Evolutionary conservation across 1,140 invertebrate species (phyloP).

Genomic region (Lordiphosa collinella): DNA sequence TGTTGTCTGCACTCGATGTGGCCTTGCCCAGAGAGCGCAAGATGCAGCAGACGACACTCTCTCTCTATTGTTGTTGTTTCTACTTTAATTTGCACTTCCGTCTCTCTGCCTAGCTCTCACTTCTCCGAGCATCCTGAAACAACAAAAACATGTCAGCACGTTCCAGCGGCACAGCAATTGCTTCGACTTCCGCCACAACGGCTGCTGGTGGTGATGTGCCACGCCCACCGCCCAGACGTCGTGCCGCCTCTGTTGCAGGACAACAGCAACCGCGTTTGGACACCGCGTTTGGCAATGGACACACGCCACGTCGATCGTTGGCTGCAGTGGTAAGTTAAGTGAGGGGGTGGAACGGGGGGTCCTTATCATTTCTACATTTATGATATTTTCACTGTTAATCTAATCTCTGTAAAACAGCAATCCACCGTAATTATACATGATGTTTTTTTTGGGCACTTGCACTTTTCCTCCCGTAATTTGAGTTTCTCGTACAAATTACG

Average conservation of each 20-base stretch:
- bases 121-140: background rate
- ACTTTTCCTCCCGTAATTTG: too few species aligned
- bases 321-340: slow-evolving; percentile 61
- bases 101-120: slow-evolving; percentile 16
- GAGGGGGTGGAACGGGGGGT: background rate
- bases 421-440: background rate
- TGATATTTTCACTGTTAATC: slow-evolving; percentile 44
- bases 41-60: slow-evolving; percentile 31
- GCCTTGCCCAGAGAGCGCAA: slow-evolving; percentile 31
- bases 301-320: slow-evolving; percentile 68
- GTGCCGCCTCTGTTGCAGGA: slow-evolving; percentile 69
- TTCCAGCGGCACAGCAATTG: slow-evolving; percentile 38
- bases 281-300: slow-evolving; percentile 60
- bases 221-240: slow-evolving; percentile 64
- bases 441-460: too few species aligned
- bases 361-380: slow-evolving; percentile 34
- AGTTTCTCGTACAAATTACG: too few species aligned
- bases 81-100: slow-evolving; percentile 64
- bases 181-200: slow-evolving; percentile 33
- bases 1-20: slow-evolving; percentile 23
- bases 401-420: slow-evolving; percentile 43
- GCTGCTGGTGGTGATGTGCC: slow-evolving; percentile 50
- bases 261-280: slow-evolving; percentile 63
- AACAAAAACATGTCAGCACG: slow-evolving; percentile 53
- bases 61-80: slow-evolving; percentile 30